Base-by-base conservation (phyloP, 2,888 invertebrate genomes). In the Dynastes maya region DNA sequence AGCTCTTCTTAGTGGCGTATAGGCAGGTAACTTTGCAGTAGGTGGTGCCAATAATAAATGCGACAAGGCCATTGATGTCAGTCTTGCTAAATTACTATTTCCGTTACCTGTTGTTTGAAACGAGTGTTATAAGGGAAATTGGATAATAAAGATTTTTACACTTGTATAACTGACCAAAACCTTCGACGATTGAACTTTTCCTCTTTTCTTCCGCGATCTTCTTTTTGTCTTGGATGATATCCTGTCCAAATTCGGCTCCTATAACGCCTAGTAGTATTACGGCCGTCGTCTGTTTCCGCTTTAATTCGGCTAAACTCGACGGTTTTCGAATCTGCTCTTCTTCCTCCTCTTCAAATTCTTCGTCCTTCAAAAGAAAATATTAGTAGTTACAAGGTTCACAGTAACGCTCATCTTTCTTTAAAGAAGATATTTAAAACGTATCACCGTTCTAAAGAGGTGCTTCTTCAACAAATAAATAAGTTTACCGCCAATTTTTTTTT, bases 211-310 rank as follows among this genome's bases (percentile, higher is more conserved):
- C 94, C 58, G 87, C 86, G 74, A 92, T 91, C 13, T 92, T 89
- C 68, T 91, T 89, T 83, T 92, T 93, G 4, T 91, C 91, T 0
- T 91, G 90, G 0, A 94, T 93, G 72, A 98, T 96, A 86, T 99
- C 99, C 87, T 98, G 97, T 0, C 99, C 99, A 86, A 99, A 99
- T 89, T 99, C 98, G 0, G 99, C 97, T 0, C 99, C 99, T 76
- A 99, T 97, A 0, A 99, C 99, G 0, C 98, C 99, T 58, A 99
- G 89, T 75, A 99, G 89, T 3, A 99, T 97, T 0, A 99, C 98
- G 0, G 99, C 97, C 0, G 99, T 98, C 0, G 98, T 98, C 88
- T 99, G 98, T 85, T 98, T 98, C 5, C 98, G 92, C 83, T 97
- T 96, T 75, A 97, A 88, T 88, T 97, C 97, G 0, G 95, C 95